Evolutionary conservation across 92 coral and sea anemone genomes (phyloP), one percentile per base, ranked within the genome.

Genomic region (Micromussa lordhowensis): DNA sequence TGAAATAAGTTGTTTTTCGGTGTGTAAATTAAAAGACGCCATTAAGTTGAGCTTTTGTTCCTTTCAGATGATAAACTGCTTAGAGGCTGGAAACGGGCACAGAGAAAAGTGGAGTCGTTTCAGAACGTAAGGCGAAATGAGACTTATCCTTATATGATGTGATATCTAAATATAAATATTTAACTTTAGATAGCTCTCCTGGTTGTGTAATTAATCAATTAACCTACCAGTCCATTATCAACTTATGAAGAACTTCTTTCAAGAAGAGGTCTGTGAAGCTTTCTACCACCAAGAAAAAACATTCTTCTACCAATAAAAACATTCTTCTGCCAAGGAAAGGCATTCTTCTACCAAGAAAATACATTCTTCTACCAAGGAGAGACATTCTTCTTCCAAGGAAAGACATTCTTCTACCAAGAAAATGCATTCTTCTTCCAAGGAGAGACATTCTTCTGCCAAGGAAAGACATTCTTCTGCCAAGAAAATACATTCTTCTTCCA

Each of bases 11-110:
- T 17, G 48, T 55, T 79, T 79, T 13, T 15, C 17, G 10, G 5
- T 5, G 17, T 15, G 49, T 34, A 28, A 24, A 30, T 26, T 3
- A 28, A 0, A 19, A 26, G 21, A 54, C 1, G 35, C 49, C 17
- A 40, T 49, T 26, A 3, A 18, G 21, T 29, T 28, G 5, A 30
- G 8, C 19, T 24, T 75, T 59, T 36, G 4, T 5, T 38, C 38
- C 48, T 49, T 77, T 22, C 68, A 85, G 89, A 77, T 64, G 89
- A 86, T 34, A 86, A 86, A 63, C 24, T 86, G 53, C 77, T 86
- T 29, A 78, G 89, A 44, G 70, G 66, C 49, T 93, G 95, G 95
- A 93, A 79, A 70, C 90, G 79, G 77, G 89, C 91, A 17, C 91
- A 93, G 84, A 82, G 83, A 87, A 89, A 78, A 28, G 89, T 74